Percentiles rank a stretch among this genome's conserved stretches.
phyloP scores from a whole-genome alignment of 2,113 vertebrate species.

The Mirza zaza region DNA sequence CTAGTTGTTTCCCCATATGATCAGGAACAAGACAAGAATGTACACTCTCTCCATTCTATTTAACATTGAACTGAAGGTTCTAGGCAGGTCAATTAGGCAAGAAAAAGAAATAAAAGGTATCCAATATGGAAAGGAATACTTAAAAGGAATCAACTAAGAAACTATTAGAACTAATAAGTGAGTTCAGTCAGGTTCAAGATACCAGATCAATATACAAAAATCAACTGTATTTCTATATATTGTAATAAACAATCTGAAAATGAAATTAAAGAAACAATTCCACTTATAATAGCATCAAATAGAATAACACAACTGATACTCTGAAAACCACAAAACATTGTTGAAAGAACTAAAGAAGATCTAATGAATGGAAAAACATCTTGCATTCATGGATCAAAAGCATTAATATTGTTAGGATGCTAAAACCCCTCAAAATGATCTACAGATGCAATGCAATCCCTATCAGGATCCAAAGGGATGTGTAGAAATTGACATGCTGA shows the following conservation, averaged over 20 bases:
- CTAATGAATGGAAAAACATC: not conserved
- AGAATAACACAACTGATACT: not conserved
- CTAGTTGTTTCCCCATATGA: not conserved
- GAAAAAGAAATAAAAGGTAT: not conserved
- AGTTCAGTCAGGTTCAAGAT: not conserved
- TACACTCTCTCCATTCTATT: not conserved
- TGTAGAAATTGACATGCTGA: not conserved
- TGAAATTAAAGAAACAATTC: not conserved
- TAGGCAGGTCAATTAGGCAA: not conserved
- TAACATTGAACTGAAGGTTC: not conserved
- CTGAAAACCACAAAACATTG: not conserved
- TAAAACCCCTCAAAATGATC: not conserved
- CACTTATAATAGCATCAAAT: not conserved
- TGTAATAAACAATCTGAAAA: not conserved
- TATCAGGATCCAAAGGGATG: not conserved
- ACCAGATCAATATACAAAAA: too few relatives aligned
- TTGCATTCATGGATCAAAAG: not conserved
- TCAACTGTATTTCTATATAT: not conserved
- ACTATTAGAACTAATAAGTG: not conserved
- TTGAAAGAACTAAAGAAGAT: too few relatives aligned
- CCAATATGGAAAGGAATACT: not conserved
- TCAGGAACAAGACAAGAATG: not conserved
- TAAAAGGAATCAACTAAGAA: not conserved
- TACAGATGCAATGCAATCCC: not conserved
- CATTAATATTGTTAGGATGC: too few relatives aligned